Percentiles rank a stretch among this genome's conserved stretches.
Conservation (phyloP, 2,888 invertebrate genomes). For the Pegoplata infirma region DNA sequence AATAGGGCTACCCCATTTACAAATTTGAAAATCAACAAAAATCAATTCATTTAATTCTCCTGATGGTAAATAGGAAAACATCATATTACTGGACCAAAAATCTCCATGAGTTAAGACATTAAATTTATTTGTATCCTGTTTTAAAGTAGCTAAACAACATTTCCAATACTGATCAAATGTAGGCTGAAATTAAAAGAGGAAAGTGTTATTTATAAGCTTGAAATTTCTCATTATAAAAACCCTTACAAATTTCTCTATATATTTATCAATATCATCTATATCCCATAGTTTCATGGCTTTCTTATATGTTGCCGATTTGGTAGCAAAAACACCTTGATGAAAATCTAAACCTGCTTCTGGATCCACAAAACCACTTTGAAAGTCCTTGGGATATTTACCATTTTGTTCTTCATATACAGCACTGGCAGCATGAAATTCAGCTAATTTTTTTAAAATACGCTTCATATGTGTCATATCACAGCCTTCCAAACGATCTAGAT, state of each 20-base stretch:
- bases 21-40: slow-evolving; percentile 73
- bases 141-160: slow-evolving; percentile 41
- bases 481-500: slow-evolving; percentile 70
- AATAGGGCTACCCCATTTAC: slow-evolving; percentile 73
- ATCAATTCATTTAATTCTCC: slow-evolving; percentile 67
- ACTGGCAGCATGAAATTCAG: slow-evolving; percentile 74
- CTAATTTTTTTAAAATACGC: slow-evolving; percentile 67
- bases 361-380: slow-evolving; percentile 65
- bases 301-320: slow-evolving; percentile 43
- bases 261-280: slow-evolving; percentile 66
- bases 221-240: too few relatives aligned
- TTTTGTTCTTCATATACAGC: slow-evolving; percentile 69
- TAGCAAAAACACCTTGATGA: not conserved
- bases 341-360: slow-evolving; percentile 17
- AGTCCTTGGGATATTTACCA: slow-evolving; percentile 66
- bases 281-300: slow-evolving; percentile 69
- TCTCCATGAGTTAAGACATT: too few relatives aligned
- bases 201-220: not conserved
- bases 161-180: slow-evolving; percentile 66
- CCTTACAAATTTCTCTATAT: slow-evolving; percentile 68
- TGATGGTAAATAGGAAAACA: slow-evolving; percentile 68
- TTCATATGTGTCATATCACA: slow-evolving; percentile 70
- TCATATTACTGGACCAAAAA: slow-evolving; percentile 75
- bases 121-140: slow-evolving; percentile 57
- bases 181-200: slow-evolving; percentile 53